Percentiles rank a stretch among this genome's conserved stretches.
Evolutionary conservation across 2,888 invertebrate species (phyloP).

Genomic region (Dione vanillae): DNA sequence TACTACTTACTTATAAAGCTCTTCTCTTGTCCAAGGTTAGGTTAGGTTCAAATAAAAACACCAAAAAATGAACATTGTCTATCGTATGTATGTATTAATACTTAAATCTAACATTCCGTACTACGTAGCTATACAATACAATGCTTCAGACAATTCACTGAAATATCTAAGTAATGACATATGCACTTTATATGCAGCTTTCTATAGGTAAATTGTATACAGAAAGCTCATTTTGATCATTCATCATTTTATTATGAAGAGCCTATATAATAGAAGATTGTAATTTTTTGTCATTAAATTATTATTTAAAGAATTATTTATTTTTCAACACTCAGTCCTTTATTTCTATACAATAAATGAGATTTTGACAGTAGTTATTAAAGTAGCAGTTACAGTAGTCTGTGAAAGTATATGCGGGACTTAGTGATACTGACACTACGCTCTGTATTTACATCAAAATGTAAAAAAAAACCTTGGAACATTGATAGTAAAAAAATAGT

Average conservation of each 20-base stretch:
- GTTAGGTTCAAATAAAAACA: constrained; percentile 61
- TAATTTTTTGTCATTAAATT: constrained; percentile 1
- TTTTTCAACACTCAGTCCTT: constrained; percentile 64
- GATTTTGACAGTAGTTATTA: constrained; percentile 23
- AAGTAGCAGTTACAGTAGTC: constrained; percentile 17
- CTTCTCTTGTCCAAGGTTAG: neutral
- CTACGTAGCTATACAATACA: constrained; percentile 65
- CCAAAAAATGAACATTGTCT: constrained; percentile 73
- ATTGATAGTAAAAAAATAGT: too few species aligned
- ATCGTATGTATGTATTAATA: constrained; percentile 80
- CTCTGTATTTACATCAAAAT: neutral
- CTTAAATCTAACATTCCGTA: constrained; percentile 67
- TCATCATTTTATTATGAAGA: neutral
- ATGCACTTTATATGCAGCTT: neutral
- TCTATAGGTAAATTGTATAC: constrained; percentile 17
- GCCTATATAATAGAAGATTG: too few species aligned
- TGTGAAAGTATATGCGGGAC: neutral
- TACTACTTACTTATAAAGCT: neutral
- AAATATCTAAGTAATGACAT: neutral
- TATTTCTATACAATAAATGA: constrained; percentile 50
- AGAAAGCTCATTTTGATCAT: constrained; percentile 26
- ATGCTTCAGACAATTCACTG: constrained; percentile 12
- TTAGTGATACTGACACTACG: neutral
- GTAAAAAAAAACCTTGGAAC: neutral
- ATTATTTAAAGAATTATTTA: constrained; percentile 25